phyloP scores from a whole-genome alignment of 2,888 invertebrate species.

The Zootermopsis nevadensis region DNA sequence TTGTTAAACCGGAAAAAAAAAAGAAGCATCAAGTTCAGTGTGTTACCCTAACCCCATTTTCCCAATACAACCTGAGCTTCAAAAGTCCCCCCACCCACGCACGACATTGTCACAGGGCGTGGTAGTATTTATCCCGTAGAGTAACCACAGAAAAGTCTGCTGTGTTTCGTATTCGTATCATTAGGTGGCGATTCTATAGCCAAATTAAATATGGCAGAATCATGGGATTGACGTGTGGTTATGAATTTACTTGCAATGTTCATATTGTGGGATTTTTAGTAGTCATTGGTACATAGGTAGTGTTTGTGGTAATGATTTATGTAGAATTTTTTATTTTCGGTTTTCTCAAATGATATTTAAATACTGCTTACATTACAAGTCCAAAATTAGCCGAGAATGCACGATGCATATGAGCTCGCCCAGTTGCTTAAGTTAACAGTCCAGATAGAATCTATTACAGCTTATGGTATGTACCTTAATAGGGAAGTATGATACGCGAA shows the following conservation, averaged over 20 bases:
- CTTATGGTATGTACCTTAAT: conserved; percentile 77
- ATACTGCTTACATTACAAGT: not conserved
- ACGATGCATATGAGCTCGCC: conserved; percentile 87
- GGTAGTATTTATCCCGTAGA: too few species aligned
- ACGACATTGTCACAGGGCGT: too few species aligned
- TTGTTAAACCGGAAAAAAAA: too few species aligned
- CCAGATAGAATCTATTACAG: conserved; percentile 92
- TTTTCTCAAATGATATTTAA: conserved; percentile 37
- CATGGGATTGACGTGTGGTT: not conserved
- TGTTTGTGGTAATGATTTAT: not conserved
- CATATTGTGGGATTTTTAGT: not conserved
- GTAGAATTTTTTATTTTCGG: not conserved
- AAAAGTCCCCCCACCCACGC: too few species aligned
- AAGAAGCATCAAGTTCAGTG: too few species aligned
- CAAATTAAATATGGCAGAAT: not conserved
- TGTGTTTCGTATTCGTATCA: not conserved
- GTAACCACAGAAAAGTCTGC: too few species aligned
- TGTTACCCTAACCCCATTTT: too few species aligned
- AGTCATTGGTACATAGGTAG: not conserved
- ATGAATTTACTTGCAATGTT: not conserved
- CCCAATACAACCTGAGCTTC: too few species aligned
- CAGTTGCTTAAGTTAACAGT: conserved; percentile 86
- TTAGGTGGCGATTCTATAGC: not conserved
- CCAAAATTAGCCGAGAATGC: conserved; percentile 68
- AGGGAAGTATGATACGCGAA: conserved; percentile 33